Percentiles rank a stretch among this genome's conserved stretches.
These are phyloP conservation scores for Xenus cinereus DNA, from an alignment of 2,113 vertebrate genomes.

Conservation along the genomic window DNA sequence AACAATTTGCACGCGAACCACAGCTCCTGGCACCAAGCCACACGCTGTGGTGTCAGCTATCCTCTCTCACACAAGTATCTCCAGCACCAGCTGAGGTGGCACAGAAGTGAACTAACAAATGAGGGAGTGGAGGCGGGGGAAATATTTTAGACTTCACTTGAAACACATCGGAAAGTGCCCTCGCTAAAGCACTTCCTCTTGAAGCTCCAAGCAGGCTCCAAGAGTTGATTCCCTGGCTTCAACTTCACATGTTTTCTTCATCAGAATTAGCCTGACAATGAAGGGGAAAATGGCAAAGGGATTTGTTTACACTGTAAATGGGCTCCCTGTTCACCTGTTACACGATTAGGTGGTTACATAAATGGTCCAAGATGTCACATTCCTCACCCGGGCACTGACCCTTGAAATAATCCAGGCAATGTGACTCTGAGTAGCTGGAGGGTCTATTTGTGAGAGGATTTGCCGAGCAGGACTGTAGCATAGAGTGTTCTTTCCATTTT, in stretches of 20 bases:
- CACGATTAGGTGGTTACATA: neutral
- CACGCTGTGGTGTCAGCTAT: neutral
- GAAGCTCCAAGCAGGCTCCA: neutral
- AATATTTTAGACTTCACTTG: neutral
- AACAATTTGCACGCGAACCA: neutral
- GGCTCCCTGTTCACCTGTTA: conserved; percentile 29
- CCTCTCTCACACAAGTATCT: neutral
- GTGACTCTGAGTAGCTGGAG: neutral
- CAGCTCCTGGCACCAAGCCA: neutral
- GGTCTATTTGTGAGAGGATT: neutral
- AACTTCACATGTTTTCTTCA: neutral
- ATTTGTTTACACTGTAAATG: conserved; percentile 24
- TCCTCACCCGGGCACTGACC: neutral
- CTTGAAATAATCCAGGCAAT: neutral
- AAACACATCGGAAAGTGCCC: neutral
- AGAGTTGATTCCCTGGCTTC: neutral
- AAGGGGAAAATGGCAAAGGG: neutral
- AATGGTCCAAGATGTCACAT: conserved; percentile 5
- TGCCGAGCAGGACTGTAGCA: neutral
- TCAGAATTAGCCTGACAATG: neutral
- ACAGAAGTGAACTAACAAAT: neutral
- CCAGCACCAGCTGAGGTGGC: neutral
- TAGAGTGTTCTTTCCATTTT: conserved; percentile 4
- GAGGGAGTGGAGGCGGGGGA: neutral
- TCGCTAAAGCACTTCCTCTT: neutral